Conservation (phyloP, 64 coral and sea anemone species). For the Acropora tenuis region DNA sequence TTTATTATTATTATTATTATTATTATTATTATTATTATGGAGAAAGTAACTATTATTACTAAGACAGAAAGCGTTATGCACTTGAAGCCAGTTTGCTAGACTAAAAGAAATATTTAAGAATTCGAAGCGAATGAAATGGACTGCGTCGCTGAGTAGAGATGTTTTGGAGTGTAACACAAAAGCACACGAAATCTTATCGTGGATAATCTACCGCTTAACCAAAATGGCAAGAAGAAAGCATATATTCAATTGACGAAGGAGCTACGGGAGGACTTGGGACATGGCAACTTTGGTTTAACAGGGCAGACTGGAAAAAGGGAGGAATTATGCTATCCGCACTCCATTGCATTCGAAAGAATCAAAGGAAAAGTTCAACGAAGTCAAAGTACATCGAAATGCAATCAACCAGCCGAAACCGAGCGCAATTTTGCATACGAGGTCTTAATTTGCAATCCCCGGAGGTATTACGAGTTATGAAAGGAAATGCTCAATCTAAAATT, state of each 20-base stretch:
- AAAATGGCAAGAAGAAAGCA: conserved; percentile 25
- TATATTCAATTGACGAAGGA: conserved; percentile 26
- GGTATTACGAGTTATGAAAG: background rate
- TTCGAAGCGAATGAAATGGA: conserved; percentile 15
- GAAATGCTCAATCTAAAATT: background rate
- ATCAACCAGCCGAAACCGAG: background rate
- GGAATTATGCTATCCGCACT: background rate
- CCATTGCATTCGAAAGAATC: background rate
- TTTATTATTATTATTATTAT: too few species aligned
- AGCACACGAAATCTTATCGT: conserved; percentile 3
- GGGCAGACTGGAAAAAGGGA: background rate
- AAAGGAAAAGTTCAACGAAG: background rate
- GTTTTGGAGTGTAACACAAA: conserved; percentile 13
- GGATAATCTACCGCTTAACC: background rate
- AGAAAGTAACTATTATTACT: too few species aligned
- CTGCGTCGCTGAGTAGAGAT: background rate
- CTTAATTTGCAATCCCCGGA: background rate
- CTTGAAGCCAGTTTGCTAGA: too few species aligned
- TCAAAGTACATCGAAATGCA: background rate
- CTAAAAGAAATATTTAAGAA: conserved; percentile 2
- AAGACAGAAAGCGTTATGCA: too few species aligned
- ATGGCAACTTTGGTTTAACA: conserved; percentile 13
- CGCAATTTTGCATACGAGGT: background rate
- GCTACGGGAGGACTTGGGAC: conserved; percentile 7
- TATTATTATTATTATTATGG: too few species aligned